Evolutionary conservation across 2,113 vertebrate species (phyloP).

Genomic region (Eurystomus gularis): DNA sequence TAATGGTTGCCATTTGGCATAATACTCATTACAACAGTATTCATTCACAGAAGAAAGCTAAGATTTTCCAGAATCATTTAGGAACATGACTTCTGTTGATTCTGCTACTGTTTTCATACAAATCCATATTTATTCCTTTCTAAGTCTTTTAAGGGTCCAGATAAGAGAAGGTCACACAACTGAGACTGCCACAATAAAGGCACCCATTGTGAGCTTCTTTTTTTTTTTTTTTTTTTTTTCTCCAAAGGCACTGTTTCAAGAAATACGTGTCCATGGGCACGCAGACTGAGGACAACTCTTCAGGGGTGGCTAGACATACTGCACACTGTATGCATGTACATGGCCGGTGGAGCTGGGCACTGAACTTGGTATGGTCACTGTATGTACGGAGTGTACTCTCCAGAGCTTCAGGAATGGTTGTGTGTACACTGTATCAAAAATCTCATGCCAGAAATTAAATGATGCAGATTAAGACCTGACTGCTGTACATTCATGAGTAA

Average conservation of each 20-base stretch:
- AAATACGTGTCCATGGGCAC: background rate
- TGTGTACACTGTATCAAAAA: background rate
- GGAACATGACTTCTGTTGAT: background rate
- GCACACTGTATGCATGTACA: too few relatives aligned
- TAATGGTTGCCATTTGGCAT: background rate
- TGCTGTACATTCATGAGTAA: background rate
- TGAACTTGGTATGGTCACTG: too few relatives aligned
- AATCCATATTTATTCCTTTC: background rate
- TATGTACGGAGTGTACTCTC: accelerated
- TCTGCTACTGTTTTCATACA: background rate
- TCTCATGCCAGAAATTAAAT: background rate
- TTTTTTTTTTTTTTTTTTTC: background rate
- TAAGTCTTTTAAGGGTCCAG: background rate
- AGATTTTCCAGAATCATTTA: background rate
- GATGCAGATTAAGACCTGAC: background rate
- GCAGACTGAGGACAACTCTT: background rate
- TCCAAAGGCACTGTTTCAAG: background rate
- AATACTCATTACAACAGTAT: background rate
- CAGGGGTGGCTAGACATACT: background rate
- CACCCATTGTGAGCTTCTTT: too few relatives aligned
- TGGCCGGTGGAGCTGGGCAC: background rate
- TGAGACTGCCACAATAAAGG: background rate
- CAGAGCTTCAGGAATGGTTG: background rate
- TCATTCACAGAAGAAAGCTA: background rate
- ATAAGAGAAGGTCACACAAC: background rate